Evolutionary conservation across 2,888 invertebrate species (phyloP).

Genomic region (Atethmia centrago): DNA sequence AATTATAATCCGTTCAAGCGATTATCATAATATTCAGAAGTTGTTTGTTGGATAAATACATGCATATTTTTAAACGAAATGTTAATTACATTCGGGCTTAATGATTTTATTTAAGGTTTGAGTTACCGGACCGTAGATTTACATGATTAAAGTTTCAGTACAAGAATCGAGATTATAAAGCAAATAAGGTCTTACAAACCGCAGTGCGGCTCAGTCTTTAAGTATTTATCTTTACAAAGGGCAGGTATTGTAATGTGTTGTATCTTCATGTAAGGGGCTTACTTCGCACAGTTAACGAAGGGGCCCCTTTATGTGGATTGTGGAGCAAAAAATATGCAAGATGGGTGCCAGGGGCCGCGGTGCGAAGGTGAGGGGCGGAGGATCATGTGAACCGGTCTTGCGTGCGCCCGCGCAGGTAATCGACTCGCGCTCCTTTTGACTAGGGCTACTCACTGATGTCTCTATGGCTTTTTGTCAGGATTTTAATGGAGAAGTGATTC

Average conservation of each 20-base stretch:
- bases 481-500: slow-evolving; percentile 4
- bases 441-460: slow-evolving; percentile 56
- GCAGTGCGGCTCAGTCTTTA: slow-evolving; percentile 23
- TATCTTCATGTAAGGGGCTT: slow-evolving; percentile 50
- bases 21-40: slow-evolving; percentile 44
- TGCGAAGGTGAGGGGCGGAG: slow-evolving; percentile 68
- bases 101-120: slow-evolving; percentile 24
- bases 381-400: slow-evolving; percentile 85
- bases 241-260: slow-evolving; percentile 37
- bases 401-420: slow-evolving; percentile 88
- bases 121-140: background rate
- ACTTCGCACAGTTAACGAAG: slow-evolving; percentile 71
- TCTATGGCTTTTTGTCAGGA: background rate
- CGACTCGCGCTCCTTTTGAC: slow-evolving; percentile 75
- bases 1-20: slow-evolving; percentile 59
- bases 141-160: slow-evolving; percentile 21
- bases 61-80: slow-evolving; percentile 44
- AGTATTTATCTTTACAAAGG: slow-evolving; percentile 41
- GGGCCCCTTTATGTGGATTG: slow-evolving; percentile 72
- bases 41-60: slow-evolving; percentile 40
- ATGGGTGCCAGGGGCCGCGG: slow-evolving; percentile 76
- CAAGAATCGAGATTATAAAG: slow-evolving; percentile 20
- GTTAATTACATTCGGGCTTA: slow-evolving; percentile 26
- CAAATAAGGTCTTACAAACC: slow-evolving; percentile 15
- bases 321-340: slow-evolving; percentile 85